phyloP scores from a whole-genome alignment of 2,797 vertebrate genomes.

The Darevskia nairensis region DNA sequence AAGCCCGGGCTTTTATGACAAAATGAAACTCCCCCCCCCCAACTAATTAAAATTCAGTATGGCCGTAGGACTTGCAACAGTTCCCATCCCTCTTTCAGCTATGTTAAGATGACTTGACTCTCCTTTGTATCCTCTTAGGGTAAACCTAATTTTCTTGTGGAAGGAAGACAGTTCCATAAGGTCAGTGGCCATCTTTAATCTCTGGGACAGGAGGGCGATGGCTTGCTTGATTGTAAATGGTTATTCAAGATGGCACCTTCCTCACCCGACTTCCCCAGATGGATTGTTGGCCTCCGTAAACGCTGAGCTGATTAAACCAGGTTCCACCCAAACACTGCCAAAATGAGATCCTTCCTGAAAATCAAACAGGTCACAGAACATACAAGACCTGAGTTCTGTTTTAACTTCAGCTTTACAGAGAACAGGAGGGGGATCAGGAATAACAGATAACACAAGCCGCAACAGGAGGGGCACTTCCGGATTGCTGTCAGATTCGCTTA shows the following conservation, averaged over 20 bases:
- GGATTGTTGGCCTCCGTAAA: constrained; percentile 4
- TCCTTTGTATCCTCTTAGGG: background rate
- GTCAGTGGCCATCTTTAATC: background rate
- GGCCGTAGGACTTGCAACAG: constrained; percentile 9
- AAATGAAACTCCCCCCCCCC: too few relatives aligned
- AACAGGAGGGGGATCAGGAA: background rate
- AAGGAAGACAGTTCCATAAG: constrained; percentile 15
- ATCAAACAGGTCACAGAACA: background rate
- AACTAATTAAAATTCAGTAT: constrained; percentile 32
- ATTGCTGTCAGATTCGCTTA: too few relatives aligned
- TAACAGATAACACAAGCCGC: background rate
- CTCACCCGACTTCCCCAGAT: background rate
- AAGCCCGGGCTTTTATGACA: background rate
- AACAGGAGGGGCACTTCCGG: too few relatives aligned
- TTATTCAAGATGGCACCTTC: background rate
- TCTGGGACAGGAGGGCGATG: background rate
- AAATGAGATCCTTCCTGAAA: constrained; percentile 8
- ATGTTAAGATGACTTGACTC: background rate
- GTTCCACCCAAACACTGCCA: constrained; percentile 10
- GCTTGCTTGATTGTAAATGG: background rate
- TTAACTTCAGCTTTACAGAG: background rate
- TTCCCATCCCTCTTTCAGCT: constrained; percentile 13
- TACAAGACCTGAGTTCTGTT: background rate
- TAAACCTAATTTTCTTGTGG: background rate
- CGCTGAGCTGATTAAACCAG: constrained; percentile 23